Evolutionary conservation across 2,113 vertebrate genomes (phyloP), one percentile per base, ranked within the genome.

Genomic region (Anolis carolinensis): DNA sequence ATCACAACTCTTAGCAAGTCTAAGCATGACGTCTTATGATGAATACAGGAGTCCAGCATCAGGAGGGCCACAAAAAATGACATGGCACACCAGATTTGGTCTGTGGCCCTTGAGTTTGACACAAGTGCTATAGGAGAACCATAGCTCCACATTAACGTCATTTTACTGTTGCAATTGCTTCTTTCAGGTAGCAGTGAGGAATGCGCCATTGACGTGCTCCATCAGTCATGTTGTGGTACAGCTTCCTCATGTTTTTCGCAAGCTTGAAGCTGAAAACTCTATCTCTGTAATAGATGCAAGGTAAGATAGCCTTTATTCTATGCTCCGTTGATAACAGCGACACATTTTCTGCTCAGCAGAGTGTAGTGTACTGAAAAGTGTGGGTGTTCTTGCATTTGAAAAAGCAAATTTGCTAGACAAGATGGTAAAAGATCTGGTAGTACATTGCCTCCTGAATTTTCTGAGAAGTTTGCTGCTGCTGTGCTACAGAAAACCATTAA

Each of bases 191-290:
- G 92, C 96, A 0, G 74, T 96, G 71, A 98, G 97, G 93, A 98
- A 97, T 0, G 79, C 97, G 73, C 97, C 97, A 0, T 92, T 95
- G 91, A 95, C 92, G 0, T 98, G 98, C 25, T 98, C 98, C 87
- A 99, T 99, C 91, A 97, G 97, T 91, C 99, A 97, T 0, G 97
- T 99, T 75, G 87, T 98, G 87, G 97, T 98, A 74, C 98, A 99
- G 94, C 96, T 99, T 86, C 99, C 99, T 20, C 99, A 99, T 1
- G 97, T 99, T 65, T 99, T 99, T 88, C 98, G 98, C 93, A 97
- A 97, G 89, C 95, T 99, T 67, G 94, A 97, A 68, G 95, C 95
- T 1, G 95, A 97, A 90, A 98, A 91, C 87, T 91, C 97, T 27
- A 89, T 96, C 79, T 93, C 95, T 0, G 85, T 95, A 32, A 95